Percentiles rank a stretch among this genome's conserved stretches.
Conservation (phyloP, 1,140 invertebrate species). For the Bombus terrestris region DNA sequence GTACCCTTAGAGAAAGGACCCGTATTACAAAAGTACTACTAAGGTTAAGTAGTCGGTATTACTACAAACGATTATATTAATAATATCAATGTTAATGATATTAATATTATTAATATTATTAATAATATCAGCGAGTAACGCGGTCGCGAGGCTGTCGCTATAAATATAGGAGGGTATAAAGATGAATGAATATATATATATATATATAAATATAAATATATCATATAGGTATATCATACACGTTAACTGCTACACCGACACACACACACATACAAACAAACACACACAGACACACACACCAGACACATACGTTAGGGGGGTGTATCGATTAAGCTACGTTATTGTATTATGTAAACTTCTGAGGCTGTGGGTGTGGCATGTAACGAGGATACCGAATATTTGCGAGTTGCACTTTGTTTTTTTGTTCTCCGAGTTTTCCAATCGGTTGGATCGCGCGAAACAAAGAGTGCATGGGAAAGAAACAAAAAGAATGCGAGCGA, state of each 20-base stretch:
- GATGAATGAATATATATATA: conserved; percentile 38
- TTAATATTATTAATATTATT: conserved; percentile 50
- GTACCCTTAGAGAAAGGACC: background rate
- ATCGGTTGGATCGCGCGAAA: conserved; percentile 11
- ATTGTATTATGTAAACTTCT: conserved; percentile 67
- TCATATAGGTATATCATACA: conserved; percentile 28
- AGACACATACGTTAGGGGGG: background rate
- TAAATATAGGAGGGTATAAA: conserved; percentile 48
- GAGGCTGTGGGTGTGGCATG: conserved; percentile 76
- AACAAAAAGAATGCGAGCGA: background rate
- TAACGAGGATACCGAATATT: conserved; percentile 62
- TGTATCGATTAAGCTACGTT: conserved; percentile 50
- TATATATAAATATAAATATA: conserved; percentile 49
- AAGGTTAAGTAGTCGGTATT: conserved; percentile 56
- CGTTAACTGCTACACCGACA: background rate
- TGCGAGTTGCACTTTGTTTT: conserved; percentile 48
- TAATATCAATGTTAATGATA: conserved; percentile 52
- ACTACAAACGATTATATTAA: conserved; percentile 33
- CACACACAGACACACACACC: background rate
- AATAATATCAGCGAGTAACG: conserved; percentile 41
- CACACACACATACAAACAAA: background rate
- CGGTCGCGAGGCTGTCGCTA: conserved; percentile 18
- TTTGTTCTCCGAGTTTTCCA: conserved; percentile 16
- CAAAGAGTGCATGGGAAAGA: background rate
- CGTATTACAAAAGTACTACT: conserved; percentile 47